Percentiles rank a stretch among this genome's conserved stretches.
phyloP scores from a whole-genome alignment of 2,113 vertebrate species.

The Indicator maculatus region DNA sequence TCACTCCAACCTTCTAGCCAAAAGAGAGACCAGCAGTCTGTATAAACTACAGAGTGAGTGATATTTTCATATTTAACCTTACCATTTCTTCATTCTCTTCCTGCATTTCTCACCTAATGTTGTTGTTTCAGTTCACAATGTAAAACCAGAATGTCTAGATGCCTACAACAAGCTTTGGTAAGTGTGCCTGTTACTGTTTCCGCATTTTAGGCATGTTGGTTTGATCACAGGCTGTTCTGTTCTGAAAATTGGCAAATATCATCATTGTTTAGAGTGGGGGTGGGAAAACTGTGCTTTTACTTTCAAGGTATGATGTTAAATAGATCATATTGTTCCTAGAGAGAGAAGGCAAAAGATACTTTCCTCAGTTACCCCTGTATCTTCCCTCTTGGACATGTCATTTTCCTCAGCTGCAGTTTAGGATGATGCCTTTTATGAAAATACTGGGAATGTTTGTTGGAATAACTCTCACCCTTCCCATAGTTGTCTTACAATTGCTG shows the following conservation, averaged over 20 bases:
- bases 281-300: background rate
- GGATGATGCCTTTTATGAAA: background rate
- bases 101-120: conserved; percentile 37
- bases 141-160: conserved; percentile 97
- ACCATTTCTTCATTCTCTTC: background rate
- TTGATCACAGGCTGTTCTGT: background rate
- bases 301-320: background rate
- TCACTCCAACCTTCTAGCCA: conserved; percentile 95
- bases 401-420: background rate
- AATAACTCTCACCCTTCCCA: background rate
- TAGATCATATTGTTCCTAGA: background rate
- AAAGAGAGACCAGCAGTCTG: conserved; percentile 94
- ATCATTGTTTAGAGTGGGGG: background rate
- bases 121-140: conserved; percentile 94
- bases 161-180: conserved; percentile 97
- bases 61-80: background rate
- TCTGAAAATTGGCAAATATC: background rate
- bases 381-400: background rate
- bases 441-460: background rate
- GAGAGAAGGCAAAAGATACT: background rate
- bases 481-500: background rate
- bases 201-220: background rate
- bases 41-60: conserved; percentile 97
- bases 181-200: conserved; percentile 45
- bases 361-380: background rate